phyloP scores from a whole-genome alignment of 2,113 vertebrate genomes.

The Lonchura striata region DNA sequence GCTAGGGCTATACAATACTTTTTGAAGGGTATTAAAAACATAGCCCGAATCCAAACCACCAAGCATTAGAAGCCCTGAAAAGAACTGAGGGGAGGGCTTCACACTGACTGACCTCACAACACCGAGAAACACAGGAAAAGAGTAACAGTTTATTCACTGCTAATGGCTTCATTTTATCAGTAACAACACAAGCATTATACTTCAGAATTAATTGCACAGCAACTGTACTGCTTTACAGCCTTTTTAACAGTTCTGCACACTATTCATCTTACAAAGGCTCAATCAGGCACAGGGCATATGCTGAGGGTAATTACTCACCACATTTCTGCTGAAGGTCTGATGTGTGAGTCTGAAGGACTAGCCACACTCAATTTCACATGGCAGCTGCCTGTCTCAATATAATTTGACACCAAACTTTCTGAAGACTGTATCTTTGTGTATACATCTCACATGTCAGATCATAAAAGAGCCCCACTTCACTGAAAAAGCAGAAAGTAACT shows the following conservation, averaged over 20 bases:
- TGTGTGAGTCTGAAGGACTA: background rate
- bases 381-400: background rate
- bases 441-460: background rate
- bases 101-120: background rate
- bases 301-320: background rate
- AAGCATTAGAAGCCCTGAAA: background rate
- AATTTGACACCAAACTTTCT: background rate
- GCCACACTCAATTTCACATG: background rate
- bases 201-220: background rate
- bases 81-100: background rate
- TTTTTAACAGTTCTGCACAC: background rate
- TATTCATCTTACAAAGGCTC: background rate
- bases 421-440: background rate
- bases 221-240: constrained; percentile 9
- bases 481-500: background rate
- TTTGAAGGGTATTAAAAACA: background rate
- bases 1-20: background rate
- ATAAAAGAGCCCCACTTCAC: background rate
- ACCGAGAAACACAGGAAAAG: background rate
- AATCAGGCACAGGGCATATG: background rate
- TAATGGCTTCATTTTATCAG: constrained; percentile 3
- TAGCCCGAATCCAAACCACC: background rate
- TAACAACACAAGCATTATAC: background rate
- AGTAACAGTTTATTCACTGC: background rate
- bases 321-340: background rate